Conservation (phyloP, 2,797 vertebrate species). For the Arctocebus calabarensis region DNA sequence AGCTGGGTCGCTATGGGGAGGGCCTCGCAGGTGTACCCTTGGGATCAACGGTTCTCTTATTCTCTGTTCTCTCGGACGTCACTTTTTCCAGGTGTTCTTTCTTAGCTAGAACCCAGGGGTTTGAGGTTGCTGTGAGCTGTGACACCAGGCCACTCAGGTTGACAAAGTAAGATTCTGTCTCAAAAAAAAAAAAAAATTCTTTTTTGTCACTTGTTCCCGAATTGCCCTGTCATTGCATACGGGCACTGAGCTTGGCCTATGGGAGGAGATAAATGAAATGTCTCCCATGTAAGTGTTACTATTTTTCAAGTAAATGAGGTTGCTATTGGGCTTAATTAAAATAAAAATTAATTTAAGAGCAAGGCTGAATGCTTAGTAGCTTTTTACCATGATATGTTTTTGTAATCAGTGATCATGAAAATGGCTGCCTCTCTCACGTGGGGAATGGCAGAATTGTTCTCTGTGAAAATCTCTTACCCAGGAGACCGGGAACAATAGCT, state of each 20-base stretch:
- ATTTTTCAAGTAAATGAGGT: slow-evolving; percentile 73
- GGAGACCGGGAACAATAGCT: background rate
- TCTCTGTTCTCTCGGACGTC: too few species aligned
- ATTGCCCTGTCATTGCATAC: background rate
- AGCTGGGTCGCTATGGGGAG: too few species aligned
- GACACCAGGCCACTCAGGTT: too few species aligned
- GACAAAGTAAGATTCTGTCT: too few species aligned
- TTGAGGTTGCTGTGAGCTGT: too few species aligned
- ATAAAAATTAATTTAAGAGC: slow-evolving; percentile 70
- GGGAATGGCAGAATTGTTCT: background rate
- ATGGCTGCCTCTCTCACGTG: background rate
- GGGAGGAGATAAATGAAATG: slow-evolving; percentile 1
- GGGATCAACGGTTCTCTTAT: too few species aligned
- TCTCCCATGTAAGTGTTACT: background rate
- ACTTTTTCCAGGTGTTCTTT: too few species aligned
- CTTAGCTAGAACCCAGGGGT: too few species aligned
- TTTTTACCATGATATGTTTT: slow-evolving; percentile 53
- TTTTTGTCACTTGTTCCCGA: background rate
- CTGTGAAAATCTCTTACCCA: background rate
- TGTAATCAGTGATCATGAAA: slow-evolving; percentile 8
- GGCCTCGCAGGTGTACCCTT: too few species aligned
- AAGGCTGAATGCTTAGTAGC: background rate
- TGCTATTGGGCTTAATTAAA: slow-evolving; percentile 64
- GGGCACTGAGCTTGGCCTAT: background rate
- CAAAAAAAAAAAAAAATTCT: background rate